Conservation (phyloP, 2,797 vertebrate species). For the Geotria australis region DNA sequence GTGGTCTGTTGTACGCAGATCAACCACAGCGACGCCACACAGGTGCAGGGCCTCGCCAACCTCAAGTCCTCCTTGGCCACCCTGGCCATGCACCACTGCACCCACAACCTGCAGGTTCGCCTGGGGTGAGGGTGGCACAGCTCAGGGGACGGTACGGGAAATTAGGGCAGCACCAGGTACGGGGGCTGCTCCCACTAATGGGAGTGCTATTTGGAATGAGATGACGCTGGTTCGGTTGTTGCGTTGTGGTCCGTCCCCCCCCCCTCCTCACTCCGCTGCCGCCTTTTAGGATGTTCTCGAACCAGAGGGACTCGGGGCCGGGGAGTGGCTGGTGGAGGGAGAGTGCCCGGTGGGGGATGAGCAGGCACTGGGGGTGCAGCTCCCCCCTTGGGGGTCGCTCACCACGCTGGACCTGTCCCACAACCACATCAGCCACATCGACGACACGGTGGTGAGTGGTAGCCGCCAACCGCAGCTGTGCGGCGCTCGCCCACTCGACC, state of each 20-base stretch:
- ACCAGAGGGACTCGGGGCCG: slow-evolving; percentile 62
- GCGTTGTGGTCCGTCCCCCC: no score
- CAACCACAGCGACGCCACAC: slow-evolving; percentile 40
- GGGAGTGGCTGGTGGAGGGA: slow-evolving; percentile 70
- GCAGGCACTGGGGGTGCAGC: slow-evolving; percentile 44
- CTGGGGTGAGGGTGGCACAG: no score
- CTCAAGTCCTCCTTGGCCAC: slow-evolving; percentile 48
- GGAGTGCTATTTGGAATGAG: no score
- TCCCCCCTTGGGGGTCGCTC: slow-evolving; percentile 54
- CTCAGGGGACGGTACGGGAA: no score
- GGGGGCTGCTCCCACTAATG: no score
- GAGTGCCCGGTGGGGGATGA: slow-evolving; percentile 4
- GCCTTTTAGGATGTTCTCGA: slow-evolving; percentile 41
- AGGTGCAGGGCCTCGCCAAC: slow-evolving; percentile 38
- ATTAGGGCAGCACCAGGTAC: no score
- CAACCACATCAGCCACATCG: slow-evolving; percentile 43
- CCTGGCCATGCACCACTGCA: slow-evolving; percentile 23
- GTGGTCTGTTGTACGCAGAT: slow-evolving; percentile 17
- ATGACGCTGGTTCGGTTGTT: no score
- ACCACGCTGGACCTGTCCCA: slow-evolving; percentile 87
- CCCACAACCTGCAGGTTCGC: not conserved
- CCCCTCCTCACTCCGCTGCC: slow-evolving; percentile 1
- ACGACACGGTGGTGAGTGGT: slow-evolving; percentile 42
- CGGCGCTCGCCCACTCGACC: no score
- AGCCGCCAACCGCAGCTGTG: no score